Evolutionary conservation across 35 echinoderm and acorn worm species (phyloP), one percentile per base, ranked within the genome.

Genomic region (Stichopus chloronotus): DNA sequence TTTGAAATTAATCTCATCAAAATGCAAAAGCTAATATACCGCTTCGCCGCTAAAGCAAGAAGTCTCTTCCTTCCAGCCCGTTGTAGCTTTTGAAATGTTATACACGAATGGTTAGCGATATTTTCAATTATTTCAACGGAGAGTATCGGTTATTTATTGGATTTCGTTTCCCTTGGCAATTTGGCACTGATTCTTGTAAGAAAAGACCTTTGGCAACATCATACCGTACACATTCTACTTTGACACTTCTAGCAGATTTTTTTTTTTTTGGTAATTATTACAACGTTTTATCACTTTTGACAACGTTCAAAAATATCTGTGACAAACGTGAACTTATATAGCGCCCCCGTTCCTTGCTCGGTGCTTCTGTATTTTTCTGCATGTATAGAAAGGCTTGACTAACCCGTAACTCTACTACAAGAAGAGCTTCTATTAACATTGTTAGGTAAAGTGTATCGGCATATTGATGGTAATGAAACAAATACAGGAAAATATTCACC

Each of bases 101-200:
- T 25, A 89, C 60, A 63, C 87, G 60, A 89, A 89, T 89, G 25
- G 87, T 89, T 89, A 43, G 79, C 65, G 65, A 89, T 89, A 89
- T 89, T 63, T 74, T 89, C 60, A 59, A 63, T 59, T 63, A 89
- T 24, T 71, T 58, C 87, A 69, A 89, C 60, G 60, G 52, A 89
- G 21, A 69, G 87, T 63, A 89, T 89, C 87, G 61, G 19, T 89
- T 89, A 89, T 89, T 89, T 89, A 89, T 89, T 89, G 87, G 71
- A 89, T 89, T 89, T 23, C 60, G 24, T 85, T 65, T 71, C 87
- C 87, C 87, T 25, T 24, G 60, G 65, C 61, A 60, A 16, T 52
- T 43, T 89, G 59, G 21, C 60, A 24, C 57, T 71, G 65, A 52
- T 63, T 89, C 87, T 65, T 89, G 87, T 89, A 89, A 89, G 87